Evolutionary conservation across 2,888 invertebrate genomes (phyloP), one percentile per base, ranked within the genome.

Genomic region (Heliconius ethilla): DNA sequence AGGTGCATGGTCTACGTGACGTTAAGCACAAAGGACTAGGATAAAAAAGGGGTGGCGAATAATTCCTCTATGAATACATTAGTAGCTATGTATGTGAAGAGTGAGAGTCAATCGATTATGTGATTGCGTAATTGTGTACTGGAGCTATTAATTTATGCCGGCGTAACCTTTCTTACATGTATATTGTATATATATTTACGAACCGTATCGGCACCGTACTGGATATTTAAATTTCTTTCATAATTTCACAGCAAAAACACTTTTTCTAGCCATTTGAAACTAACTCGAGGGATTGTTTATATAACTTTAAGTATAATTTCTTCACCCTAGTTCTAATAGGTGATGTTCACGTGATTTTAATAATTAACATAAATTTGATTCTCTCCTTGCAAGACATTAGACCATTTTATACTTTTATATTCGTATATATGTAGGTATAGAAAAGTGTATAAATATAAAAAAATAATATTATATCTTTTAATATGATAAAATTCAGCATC

Each of bases 81-180:
- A 80, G 78, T 74, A 77, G 78, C 79, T 79, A 73, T 76, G 70
- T 76, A 79, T 76, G 75, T 79, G 75, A 73, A 66, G 80, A 79
- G 82, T 78, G 82, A 82, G 81, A 83, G 83, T 82, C 81, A 83
- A 82, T 81, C 79, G 80, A 79, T 81, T 81, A 81, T 78, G 77
- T 51, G 76, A 75, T 82, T 77, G 81, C 78, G 78, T 81, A 78
- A 82, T 79, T 81, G 80, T 78, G 79, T 77, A 79, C 63, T 79
- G 75, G 70, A 80, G 81, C 81, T 78, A 78, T 78, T 80, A 81
- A 80, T 80, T 78, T 78, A 81, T 82, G 80, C 82, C 67, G 76
- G 66, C 77, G 79, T 77, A 78, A 79, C 76, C 72, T 66, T 67
- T 78, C 74, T 40, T 40, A 40, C 37, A 45, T 74, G 37, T 25